Evolutionary conservation across 1,140 invertebrate species (phyloP).

Genomic region (Gryllus bimaculatus): DNA sequence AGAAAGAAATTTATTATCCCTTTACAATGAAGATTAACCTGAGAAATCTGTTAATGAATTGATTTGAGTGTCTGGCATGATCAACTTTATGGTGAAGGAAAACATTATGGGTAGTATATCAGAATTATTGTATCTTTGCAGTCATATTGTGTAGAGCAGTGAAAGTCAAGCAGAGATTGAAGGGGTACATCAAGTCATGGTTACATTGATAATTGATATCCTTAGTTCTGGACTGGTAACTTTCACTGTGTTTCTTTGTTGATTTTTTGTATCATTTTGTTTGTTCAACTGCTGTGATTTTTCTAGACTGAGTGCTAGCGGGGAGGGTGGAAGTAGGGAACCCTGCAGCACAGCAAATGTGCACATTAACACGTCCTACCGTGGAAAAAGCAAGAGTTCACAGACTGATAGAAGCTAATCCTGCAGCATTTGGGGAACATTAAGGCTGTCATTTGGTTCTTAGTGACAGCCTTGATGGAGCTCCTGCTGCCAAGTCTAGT

Average conservation of each 20-base stretch:
- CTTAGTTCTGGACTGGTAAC: background rate
- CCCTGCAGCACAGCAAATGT: background rate
- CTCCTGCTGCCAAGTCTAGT: background rate
- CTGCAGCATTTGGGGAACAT: background rate
- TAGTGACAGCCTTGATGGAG: background rate
- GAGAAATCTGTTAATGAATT: too few relatives aligned
- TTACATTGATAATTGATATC: background rate
- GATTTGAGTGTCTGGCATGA: too few relatives aligned
- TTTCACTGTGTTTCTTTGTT: background rate
- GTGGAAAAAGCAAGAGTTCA: background rate
- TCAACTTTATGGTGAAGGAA: too few relatives aligned
- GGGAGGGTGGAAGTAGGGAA: background rate
- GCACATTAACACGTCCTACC: background rate
- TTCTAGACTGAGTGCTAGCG: background rate
- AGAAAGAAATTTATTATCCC: too few relatives aligned
- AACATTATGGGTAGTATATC: too few relatives aligned
- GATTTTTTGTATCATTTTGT: background rate
- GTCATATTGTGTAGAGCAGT: background rate
- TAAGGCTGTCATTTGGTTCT: background rate
- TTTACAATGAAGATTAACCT: too few relatives aligned
- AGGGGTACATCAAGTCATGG: background rate
- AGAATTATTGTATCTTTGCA: too few relatives aligned
- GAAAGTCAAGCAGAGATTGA: background rate
- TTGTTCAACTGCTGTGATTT: conserved; percentile 4
- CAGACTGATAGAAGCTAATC: background rate